Conservation (phyloP, 1,140 invertebrate genomes). For the Orussus abietinus region DNA sequence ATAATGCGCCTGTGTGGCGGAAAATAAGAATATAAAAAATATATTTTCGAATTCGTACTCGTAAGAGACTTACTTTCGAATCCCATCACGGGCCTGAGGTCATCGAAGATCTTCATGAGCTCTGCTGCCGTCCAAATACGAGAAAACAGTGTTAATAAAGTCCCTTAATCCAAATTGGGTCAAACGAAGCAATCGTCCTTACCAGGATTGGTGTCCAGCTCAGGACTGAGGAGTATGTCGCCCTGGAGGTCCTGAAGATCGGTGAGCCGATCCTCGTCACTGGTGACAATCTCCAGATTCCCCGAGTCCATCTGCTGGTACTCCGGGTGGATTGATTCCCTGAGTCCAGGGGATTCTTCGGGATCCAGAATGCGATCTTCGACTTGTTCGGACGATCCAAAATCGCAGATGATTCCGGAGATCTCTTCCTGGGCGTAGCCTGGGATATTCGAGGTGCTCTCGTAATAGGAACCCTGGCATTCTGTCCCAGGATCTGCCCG, state of each 20-base stretch:
- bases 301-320: constrained; percentile 19
- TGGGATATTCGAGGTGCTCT: too few species aligned
- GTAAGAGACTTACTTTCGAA: constrained; percentile 36
- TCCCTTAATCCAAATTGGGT: neutral
- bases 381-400: constrained; percentile 9
- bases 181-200: constrained; percentile 8
- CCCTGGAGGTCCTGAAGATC: constrained; percentile 26
- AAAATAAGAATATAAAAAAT: constrained; percentile 1
- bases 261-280: constrained; percentile 10
- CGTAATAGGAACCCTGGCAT: too few species aligned
- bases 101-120: constrained; percentile 40
- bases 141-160: constrained; percentile 1
- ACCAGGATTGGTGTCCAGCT: constrained; percentile 30
- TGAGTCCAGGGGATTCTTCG: constrained; percentile 15
- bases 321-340: constrained; percentile 13
- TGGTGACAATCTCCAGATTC: neutral
- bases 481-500: neutral
- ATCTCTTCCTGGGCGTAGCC: too few species aligned
- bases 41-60: constrained; percentile 2
- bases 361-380: neutral
- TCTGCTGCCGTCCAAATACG: constrained; percentile 24
- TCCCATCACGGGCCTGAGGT: constrained; percentile 25
- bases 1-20: too few species aligned
- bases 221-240: constrained; percentile 18
- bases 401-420: constrained; percentile 2